Conservation (phyloP, 2,113 vertebrate species). For the Halichoerus grypus region DNA sequence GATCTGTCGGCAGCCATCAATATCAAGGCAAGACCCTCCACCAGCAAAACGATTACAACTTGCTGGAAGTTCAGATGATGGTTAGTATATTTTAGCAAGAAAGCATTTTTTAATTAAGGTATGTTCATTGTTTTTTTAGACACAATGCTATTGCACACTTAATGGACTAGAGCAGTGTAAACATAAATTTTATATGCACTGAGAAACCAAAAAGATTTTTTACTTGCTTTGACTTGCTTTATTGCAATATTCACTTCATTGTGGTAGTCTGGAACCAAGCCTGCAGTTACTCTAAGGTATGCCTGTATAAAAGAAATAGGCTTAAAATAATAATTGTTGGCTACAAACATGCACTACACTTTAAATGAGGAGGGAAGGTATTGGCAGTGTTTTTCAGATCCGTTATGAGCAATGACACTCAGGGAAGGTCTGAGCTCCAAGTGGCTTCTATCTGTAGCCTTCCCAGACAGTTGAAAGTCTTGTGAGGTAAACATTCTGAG, state of each 20-base stretch:
- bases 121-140: background rate
- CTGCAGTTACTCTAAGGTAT: background rate
- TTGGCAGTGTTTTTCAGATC: background rate
- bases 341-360: background rate
- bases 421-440: background rate
- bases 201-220: background rate
- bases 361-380: slow-evolving; percentile 27
- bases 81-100: background rate
- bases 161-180: background rate
- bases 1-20: background rate
- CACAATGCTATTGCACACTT: background rate
- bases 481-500: background rate
- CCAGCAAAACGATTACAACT: background rate
- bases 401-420: background rate
- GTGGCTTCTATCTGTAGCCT: background rate
- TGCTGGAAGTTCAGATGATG: background rate
- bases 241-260: background rate
- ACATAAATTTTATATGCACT: background rate
- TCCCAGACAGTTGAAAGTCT: background rate
- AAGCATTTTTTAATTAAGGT: background rate
- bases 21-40: background rate
- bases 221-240: background rate
- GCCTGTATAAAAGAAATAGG: background rate
- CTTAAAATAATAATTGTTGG: background rate
- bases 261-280: background rate